Evolutionary conservation across 2,113 vertebrate genomes (phyloP).

Genomic region (Balaenoptera acutorostrata): DNA sequence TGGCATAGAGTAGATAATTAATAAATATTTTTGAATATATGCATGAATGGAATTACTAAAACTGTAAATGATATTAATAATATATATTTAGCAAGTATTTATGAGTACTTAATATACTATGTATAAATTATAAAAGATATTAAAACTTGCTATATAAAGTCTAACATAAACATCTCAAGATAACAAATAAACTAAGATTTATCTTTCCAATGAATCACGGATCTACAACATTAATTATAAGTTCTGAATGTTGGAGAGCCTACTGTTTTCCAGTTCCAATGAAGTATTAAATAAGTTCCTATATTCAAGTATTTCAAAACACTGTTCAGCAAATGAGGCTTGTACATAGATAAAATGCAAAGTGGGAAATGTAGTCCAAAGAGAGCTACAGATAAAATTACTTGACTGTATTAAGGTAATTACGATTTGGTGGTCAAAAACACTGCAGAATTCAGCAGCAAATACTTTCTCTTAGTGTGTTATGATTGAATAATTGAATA

Average conservation of each 20-base stretch:
- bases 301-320: neutral
- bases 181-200: neutral
- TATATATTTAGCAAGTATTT: neutral
- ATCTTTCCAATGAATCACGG: neutral
- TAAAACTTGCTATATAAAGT: neutral
- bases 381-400: neutral
- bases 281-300: neutral
- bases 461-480: neutral
- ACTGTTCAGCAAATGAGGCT: neutral
- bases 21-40: neutral
- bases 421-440: neutral
- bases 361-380: neutral
- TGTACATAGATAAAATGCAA: neutral
- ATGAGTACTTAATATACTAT: neutral
- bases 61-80: neutral
- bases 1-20: neutral
- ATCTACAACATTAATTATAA: neutral
- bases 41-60: neutral
- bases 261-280: neutral
- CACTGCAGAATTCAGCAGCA: neutral
- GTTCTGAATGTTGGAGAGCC: neutral
- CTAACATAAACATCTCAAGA: neutral
- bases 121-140: neutral
- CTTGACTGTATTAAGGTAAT: neutral
- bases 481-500: neutral